Base-by-base conservation (phyloP, 2,797 vertebrate species). In the Aselliscus stoliczkanus region DNA sequence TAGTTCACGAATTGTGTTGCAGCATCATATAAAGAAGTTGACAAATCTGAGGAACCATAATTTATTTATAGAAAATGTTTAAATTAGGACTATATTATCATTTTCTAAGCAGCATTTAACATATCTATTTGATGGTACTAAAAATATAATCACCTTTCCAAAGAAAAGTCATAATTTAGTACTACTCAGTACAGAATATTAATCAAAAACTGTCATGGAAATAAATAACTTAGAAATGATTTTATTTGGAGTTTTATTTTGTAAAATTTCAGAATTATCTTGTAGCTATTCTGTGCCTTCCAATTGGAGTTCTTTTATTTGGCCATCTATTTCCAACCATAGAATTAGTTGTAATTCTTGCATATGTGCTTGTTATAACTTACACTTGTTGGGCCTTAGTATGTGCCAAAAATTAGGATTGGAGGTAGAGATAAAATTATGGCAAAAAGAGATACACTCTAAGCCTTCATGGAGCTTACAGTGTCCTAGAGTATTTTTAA, bases 211-310 rank as follows among this genome's bases (percentile, higher is more conserved):
- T 86, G 37, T 64, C 34, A n/a, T 75, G 23, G 42, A 88, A 93
- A 80, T 93, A 82, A 79, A 50, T 88, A 85, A 15, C 21, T 93
- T 69, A 21, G 42, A 87, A 81, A 25, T 58, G 4, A 37, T 34
- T 92, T 76, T 82, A 23, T 64, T 13, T 62, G 44, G 23, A n/a
- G 5, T 47, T 90, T 93, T 81, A 85, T 56, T 94, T 97, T 92
- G 21, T 18, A 73, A 60, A 17, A 70, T 79, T 93, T 85, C 75
- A 89, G 27, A 94, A 47, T 73, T n/a, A 65, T 34, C 25, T 88
- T 34, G 65, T 73, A 13, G 6, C 0, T 44, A n/a, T 64, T 93
- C 17, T 27, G 7, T 67, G n/a, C 20, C 13, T 72, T 87, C 27
- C 75, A 34, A 67, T n/a, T 89, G 12, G 5, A 83, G 6, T 37